phyloP scores from a whole-genome alignment of 2,888 invertebrate genomes.

The Leucophenga maculata region DNA sequence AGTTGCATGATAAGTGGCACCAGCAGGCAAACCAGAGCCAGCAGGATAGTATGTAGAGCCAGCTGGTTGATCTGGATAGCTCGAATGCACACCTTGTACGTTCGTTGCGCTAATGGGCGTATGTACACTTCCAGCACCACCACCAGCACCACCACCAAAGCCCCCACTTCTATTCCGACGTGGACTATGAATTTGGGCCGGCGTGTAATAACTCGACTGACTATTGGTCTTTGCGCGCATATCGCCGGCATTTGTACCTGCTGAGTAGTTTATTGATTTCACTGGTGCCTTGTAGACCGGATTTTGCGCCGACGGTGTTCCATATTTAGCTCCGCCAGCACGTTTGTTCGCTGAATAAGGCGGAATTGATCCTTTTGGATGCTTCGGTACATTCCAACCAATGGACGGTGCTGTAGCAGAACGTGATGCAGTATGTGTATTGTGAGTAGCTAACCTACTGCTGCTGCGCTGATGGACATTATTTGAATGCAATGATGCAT shows the following conservation, averaged over 20 bases:
- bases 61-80: conserved; percentile 64
- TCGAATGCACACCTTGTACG: conserved; percentile 60
- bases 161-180: conserved; percentile 57
- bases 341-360: conserved; percentile 65
- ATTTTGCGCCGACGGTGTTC: conserved; percentile 66
- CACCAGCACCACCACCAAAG: conserved; percentile 43
- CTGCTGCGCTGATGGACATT: conserved; percentile 21
- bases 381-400: conserved; percentile 69
- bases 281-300: conserved; percentile 58
- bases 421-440: background rate
- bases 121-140: too few relatives aligned
- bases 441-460: conserved; percentile 41
- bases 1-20: conserved; percentile 60
- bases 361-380: conserved; percentile 69
- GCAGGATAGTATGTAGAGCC: too few relatives aligned
- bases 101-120: conserved; percentile 64
- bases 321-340: conserved; percentile 65
- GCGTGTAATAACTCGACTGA: conserved; percentile 45
- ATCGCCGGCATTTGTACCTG: conserved; percentile 50
- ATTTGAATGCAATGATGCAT: conserved; percentile 43
- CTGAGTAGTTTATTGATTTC: conserved; percentile 61
- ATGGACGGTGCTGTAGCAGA: conserved; percentile 48
- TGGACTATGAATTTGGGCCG: conserved; percentile 52
- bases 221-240: conserved; percentile 19
- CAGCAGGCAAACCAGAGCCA: too few relatives aligned